Conservation (phyloP, 2,797 vertebrate species). For the Eremophila alpestris region DNA sequence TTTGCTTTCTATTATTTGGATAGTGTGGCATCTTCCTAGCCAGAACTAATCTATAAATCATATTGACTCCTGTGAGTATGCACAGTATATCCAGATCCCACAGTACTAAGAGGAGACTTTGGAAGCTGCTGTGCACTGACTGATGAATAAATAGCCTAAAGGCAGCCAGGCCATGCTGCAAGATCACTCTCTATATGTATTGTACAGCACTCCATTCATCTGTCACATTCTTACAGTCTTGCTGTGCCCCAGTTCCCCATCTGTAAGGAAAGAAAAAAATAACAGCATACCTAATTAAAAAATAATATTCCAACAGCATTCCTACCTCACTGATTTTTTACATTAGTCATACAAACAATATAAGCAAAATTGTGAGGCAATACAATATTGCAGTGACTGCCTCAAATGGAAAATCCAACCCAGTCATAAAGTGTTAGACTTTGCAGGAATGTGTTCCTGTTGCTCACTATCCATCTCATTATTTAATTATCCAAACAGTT, state of each 20-base stretch:
- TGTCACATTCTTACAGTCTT: not conserved
- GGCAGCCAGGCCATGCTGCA: not conserved
- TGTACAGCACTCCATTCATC: not conserved
- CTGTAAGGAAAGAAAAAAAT: not conserved
- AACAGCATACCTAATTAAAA: not conserved
- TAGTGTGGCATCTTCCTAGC: not conserved
- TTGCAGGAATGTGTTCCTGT: not conserved
- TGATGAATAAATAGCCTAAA: not conserved
- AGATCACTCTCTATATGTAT: not conserved
- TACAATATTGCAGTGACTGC: not conserved
- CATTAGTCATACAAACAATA: not conserved
- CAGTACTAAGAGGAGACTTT: not conserved
- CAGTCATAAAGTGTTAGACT: not conserved
- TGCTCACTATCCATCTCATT: not conserved
- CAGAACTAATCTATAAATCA: not conserved
- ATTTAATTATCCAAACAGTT: not conserved
- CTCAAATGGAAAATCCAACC: not conserved
- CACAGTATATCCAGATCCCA: not conserved
- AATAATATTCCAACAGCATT: not conserved
- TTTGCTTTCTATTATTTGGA: not conserved
- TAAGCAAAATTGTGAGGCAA: not conserved
- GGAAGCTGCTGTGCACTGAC: not conserved
- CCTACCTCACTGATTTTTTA: not conserved
- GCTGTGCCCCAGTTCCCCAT: not conserved
- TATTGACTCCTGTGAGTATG: not conserved